These are phyloP conservation scores for Stomatorhinus walkeri DNA, from an alignment of 2,797 vertebrate species.

Conservation along the genomic window DNA sequence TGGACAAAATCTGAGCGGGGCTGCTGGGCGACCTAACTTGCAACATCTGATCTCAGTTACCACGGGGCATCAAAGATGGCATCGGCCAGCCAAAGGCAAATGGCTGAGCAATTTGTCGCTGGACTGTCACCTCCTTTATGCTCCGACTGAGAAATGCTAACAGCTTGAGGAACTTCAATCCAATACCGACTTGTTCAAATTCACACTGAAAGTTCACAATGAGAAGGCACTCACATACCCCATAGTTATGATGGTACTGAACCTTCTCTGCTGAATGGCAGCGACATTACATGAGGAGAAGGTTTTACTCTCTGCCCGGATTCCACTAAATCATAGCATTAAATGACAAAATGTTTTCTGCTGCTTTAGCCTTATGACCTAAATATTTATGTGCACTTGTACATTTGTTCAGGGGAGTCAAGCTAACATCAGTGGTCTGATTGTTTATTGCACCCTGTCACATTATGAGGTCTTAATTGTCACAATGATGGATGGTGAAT, in stretches of 20 bases:
- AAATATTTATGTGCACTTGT: background rate
- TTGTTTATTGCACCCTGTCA: background rate
- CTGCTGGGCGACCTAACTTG: background rate
- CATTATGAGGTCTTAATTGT: background rate
- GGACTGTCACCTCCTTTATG: background rate
- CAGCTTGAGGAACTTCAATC: background rate
- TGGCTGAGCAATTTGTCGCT: background rate
- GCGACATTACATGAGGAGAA: background rate
- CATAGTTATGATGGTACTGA: background rate
- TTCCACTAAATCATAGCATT: background rate
- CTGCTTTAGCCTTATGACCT: background rate
- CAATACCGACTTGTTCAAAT: background rate
- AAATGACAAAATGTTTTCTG: background rate
- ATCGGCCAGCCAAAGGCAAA: background rate
- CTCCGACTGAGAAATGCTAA: background rate
- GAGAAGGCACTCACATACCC: background rate
- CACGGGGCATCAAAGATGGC: background rate
- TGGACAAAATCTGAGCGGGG: background rate
- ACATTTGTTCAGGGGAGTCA: background rate
- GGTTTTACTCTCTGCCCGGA: background rate
- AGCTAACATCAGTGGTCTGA: background rate
- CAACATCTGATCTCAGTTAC: background rate
- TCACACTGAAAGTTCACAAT: background rate
- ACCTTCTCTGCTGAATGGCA: background rate
- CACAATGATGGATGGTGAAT: background rate